Percentiles rank a stretch among this genome's conserved stretches.
Conservation (phyloP, 2,797 vertebrate genomes). For the Pitangus sulphuratus region DNA sequence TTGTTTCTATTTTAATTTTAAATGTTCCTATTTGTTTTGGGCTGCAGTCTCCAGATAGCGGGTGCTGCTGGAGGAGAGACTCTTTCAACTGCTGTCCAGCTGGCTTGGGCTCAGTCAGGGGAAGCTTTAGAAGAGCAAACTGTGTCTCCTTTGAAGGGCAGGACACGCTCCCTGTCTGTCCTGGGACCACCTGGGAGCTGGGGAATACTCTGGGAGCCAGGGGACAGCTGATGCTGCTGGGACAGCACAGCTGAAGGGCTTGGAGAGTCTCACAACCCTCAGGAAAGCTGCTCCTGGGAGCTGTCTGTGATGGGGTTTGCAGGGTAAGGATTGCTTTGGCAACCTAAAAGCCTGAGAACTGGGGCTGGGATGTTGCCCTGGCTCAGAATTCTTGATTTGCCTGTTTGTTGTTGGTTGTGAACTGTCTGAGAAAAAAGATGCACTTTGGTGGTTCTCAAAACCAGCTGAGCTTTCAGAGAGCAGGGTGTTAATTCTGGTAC, state of each 20-base stretch:
- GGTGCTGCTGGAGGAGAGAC: conserved; percentile 12
- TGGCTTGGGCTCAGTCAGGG: conserved; percentile 48
- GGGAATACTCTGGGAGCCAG: not conserved
- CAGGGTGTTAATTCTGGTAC: not conserved
- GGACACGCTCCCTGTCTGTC: not conserved
- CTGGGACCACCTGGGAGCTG: not conserved
- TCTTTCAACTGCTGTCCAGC: conserved; percentile 71
- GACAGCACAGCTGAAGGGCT: not conserved
- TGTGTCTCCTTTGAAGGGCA: conserved; percentile 12
- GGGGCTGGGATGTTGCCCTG: not conserved
- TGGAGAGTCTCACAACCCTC: not conserved
- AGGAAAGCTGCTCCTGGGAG: not conserved
- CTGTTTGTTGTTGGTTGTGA: not conserved
- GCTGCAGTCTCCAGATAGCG: conserved; percentile 28
- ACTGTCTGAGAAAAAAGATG: rapidly evolving
- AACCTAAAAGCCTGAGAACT: not conserved
- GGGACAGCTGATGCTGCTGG: not conserved
- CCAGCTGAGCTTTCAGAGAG: not conserved
- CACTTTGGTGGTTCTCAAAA: rapidly evolving
- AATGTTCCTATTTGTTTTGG: conserved; percentile 70
- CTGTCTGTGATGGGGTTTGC: not conserved
- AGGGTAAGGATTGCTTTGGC: not conserved
- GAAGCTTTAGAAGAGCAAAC: conserved; percentile 43
- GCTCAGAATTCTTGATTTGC: not conserved
- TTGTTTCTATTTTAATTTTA: conserved; percentile 63